These are phyloP conservation scores for Lycopodina hypogea DNA, from an alignment of 37 sponge, comb jelly and placozoan genomes.

Conservation along the genomic window DNA sequence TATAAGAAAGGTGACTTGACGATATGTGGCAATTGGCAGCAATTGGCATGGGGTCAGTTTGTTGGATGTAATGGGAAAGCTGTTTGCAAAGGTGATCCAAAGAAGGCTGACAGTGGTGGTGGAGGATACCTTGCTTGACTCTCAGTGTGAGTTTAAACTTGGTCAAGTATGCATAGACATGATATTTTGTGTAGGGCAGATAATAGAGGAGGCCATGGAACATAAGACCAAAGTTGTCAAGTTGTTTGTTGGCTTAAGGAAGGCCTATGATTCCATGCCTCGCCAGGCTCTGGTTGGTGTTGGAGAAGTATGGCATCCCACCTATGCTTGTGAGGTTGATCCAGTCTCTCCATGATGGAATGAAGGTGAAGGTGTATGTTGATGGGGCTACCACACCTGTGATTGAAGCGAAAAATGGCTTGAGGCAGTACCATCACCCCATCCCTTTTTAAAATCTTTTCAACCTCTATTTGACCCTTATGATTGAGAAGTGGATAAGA, in stretches of 20 bases:
- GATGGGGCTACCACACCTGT: conserved; percentile 9
- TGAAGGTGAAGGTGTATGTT: conserved; percentile 38
- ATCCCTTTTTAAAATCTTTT: conserved; percentile 30
- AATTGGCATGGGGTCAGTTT: conserved; percentile 48
- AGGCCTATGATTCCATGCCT: neutral
- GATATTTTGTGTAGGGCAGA: conserved; percentile 27
- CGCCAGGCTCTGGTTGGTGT: neutral
- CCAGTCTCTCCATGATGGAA: conserved; percentile 59
- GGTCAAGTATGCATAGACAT: conserved; percentile 34
- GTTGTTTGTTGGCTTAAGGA: conserved; percentile 20
- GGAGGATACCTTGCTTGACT: too few relatives aligned
- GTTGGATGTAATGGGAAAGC: conserved; percentile 34
- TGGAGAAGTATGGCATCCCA: too few relatives aligned
- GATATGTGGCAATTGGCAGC: too few relatives aligned
- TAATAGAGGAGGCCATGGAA: conserved; percentile 37
- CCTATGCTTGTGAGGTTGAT: too few relatives aligned
- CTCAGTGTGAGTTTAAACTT: conserved; percentile 43
- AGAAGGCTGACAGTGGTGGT: conserved; percentile 19
- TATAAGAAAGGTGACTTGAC: too few relatives aligned
- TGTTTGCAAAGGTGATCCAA: conserved; percentile 30
- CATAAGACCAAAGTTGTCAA: conserved; percentile 22
- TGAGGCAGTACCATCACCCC: conserved; percentile 57
- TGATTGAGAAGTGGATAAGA: neutral
- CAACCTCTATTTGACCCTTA: conserved; percentile 43
- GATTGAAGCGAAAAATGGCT: conserved; percentile 44